Evolutionary conservation across 2,888 invertebrate genomes (phyloP).

Genomic region (Watsonalla cultraria): DNA sequence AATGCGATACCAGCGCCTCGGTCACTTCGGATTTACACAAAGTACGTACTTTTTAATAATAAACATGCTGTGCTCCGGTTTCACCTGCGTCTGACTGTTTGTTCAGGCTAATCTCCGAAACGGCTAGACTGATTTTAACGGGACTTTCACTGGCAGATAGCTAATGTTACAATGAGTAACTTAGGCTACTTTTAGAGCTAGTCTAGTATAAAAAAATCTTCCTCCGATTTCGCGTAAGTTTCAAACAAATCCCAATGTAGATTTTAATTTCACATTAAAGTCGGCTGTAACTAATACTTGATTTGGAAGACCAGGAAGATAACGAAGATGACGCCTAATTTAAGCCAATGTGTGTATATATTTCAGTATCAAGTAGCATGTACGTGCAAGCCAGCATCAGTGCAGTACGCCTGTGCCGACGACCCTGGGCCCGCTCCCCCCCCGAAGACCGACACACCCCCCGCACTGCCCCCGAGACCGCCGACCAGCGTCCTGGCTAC

Average conservation of each 20-base stretch:
- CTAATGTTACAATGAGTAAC: no score
- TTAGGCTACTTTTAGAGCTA: no score
- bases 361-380: conserved; percentile 76
- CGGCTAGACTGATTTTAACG: no score
- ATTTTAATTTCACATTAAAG: no score
- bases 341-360: background rate
- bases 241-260: background rate
- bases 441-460: conserved; percentile 71
- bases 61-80: no score
- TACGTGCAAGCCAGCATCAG: conserved; percentile 67
- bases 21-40: conserved; percentile 74
- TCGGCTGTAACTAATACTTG: no score
- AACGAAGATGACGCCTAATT: background rate
- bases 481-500: conserved; percentile 60
- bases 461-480: conserved; percentile 73
- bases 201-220: background rate
- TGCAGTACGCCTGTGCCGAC: conserved; percentile 68
- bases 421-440: conserved; percentile 67
- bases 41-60: conserved; percentile 29
- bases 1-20: conserved; percentile 72
- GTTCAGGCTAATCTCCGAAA: no score
- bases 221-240: background rate
- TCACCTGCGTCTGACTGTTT: no score
- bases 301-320: no score
- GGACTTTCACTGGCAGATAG: no score